Conservation (phyloP, 2,797 vertebrate genomes). For the Ciconia nigra region DNA sequence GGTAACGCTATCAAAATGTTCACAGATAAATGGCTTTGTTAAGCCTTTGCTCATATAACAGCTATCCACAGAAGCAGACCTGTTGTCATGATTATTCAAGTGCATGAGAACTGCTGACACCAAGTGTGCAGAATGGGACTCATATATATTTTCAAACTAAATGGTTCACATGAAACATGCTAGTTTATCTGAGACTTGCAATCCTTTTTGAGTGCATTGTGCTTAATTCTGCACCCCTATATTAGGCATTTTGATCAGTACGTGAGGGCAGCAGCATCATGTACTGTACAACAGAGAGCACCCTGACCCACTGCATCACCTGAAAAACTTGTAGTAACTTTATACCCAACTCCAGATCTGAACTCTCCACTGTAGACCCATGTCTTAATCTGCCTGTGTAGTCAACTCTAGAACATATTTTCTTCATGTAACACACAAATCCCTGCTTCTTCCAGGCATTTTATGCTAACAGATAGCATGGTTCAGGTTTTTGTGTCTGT, state of each 20-base stretch:
- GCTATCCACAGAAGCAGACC: background rate
- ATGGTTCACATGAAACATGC: background rate
- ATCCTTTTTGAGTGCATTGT: background rate
- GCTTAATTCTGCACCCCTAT: background rate
- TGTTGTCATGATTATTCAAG: background rate
- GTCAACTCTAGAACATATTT: background rate
- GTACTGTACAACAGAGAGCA: background rate
- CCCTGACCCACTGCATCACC: background rate
- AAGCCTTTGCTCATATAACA: background rate
- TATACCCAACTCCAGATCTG: background rate
- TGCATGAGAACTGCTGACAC: background rate
- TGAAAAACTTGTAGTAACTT: background rate
- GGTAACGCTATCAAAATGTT: background rate
- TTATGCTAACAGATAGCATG: background rate
- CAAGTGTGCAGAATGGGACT: background rate
- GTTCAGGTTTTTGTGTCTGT: background rate
- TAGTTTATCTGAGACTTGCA: background rate
- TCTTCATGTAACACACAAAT: background rate
- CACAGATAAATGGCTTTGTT: constrained; percentile 35
- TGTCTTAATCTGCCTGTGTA: background rate
- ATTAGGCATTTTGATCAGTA: background rate
- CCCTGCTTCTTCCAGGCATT: background rate
- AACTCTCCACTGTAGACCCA: background rate
- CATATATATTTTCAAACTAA: background rate
- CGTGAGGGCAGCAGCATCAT: background rate